Evolutionary conservation across 2,797 vertebrate species (phyloP).

Genomic region (Tiaroga cobitis): DNA sequence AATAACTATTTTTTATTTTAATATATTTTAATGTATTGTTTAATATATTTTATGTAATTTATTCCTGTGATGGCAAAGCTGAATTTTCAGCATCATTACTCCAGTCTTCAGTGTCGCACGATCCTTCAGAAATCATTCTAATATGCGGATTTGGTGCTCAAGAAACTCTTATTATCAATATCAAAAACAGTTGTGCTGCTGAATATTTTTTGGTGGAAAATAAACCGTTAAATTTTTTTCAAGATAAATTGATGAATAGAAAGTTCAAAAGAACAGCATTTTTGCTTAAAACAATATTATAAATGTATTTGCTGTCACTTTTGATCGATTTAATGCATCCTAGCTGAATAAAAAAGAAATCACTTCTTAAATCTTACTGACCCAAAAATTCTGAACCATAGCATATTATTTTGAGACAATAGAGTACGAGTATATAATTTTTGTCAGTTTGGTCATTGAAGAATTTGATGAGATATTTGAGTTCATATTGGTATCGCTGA

Average conservation of each 20-base stretch:
- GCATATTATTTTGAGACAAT: not conserved
- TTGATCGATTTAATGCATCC: not conserved
- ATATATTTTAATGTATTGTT: not conserved
- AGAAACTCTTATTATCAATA: not conserved
- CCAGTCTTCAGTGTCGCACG: too few relatives aligned
- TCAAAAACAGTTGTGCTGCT: too few relatives aligned
- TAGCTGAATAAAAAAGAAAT: too few relatives aligned
- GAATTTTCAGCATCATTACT: not conserved
- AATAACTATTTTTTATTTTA: not conserved
- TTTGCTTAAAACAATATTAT: not conserved
- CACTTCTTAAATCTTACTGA: too few relatives aligned
- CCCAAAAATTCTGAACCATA: not conserved
- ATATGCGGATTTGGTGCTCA: too few relatives aligned
- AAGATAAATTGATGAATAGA: not conserved
- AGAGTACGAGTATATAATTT: not conserved
- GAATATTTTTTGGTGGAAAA: too few relatives aligned
- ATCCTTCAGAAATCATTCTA: too few relatives aligned
- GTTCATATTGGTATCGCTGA: not conserved
- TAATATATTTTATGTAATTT: not conserved
- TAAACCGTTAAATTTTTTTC: too few relatives aligned
- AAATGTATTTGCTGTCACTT: not conserved
- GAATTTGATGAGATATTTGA: not conserved
- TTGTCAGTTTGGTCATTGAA: not conserved
- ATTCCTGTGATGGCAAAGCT: not conserved
- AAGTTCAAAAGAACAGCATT: not conserved